Evolutionary conservation across 2,888 invertebrate species (phyloP), one percentile per base, ranked within the genome.

Genomic region (Lithosia quadra): DNA sequence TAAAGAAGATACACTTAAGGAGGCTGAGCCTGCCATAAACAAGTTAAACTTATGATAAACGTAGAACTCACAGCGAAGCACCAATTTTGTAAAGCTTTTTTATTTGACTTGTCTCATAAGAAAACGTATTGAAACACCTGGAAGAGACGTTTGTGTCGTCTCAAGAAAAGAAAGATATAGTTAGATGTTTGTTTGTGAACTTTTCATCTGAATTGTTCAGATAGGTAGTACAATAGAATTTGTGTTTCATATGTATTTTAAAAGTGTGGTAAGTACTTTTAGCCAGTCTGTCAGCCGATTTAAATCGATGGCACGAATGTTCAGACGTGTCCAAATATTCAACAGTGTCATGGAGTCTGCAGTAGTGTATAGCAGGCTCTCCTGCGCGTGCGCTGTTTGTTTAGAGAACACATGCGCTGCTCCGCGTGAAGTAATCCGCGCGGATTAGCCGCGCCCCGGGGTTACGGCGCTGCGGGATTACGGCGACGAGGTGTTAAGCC

Each of bases 401-500:
- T 55, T 59, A 68, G 63, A 58, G 58, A 57, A 60, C 68, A 68
- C 59, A 68, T 64, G 68, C 64, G 53, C n/a, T 21, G 9, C 57
- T 49, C 61, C 10, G 36, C 10, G 60, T 13, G 24, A 15, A 22
- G 62, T 67, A 58, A 63, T 49, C 67, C 67, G 33, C 18, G 39
- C 3, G 67, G 57, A 57, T 67, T 67, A 67, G 15, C 22, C 49
- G 55, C 36, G 62, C 8, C 39, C 24, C 49, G 66, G 11, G 66
- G 33, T 15, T 53, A 68, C 33, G 67, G 49, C 36, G 9, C 43
- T 11, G 59, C 28, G 15, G 79, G 75, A 77, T 75, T 68, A 72
- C 18, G 49, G 58, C 7, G 36, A 60, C 53, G 67, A 75, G 77
- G 72, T 76, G 82, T 65, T 76, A 74, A 80, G 80, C 72, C 71